A percentile compares a stretch with the other conserved stretches of the same genome.
These are phyloP conservation scores for Pilophorus perplexus DNA, from an alignment of 2,888 invertebrate genomes.

Conservation along the genomic window DNA sequence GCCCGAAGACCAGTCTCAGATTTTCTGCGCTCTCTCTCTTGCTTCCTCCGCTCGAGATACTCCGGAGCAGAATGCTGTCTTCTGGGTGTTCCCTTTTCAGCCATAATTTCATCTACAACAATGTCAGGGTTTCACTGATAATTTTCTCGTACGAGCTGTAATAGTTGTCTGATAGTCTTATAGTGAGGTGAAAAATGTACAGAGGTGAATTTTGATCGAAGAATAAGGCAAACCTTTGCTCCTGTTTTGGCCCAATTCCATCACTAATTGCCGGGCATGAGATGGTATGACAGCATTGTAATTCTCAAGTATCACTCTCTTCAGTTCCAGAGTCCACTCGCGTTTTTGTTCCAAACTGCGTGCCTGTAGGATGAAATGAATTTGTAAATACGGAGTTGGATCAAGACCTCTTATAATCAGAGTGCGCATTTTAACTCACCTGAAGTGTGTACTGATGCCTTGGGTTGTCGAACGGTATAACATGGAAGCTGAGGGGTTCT, in stretches of 20 bases:
- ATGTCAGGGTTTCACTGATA: background rate
- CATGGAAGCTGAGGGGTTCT: slow-evolving; percentile 92
- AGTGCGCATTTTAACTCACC: slow-evolving; percentile 54
- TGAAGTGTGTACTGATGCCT: slow-evolving; percentile 84
- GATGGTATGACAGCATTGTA: slow-evolving; percentile 91
- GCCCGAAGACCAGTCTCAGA: slow-evolving; percentile 58
- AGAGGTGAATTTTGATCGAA: too few species aligned
- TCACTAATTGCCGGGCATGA: slow-evolving; percentile 87
- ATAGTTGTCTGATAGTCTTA: too few species aligned
- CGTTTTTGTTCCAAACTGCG: slow-evolving; percentile 80
- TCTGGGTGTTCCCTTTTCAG: slow-evolving; percentile 65
- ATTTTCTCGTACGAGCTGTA: too few species aligned
- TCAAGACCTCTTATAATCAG: too few species aligned
- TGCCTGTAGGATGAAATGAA: slow-evolving; percentile 56
- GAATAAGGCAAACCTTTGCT: slow-evolving; percentile 67
- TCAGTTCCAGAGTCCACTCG: slow-evolving; percentile 75
- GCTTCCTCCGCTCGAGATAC: slow-evolving; percentile 81
- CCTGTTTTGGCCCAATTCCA: slow-evolving; percentile 78
- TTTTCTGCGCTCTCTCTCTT: slow-evolving; percentile 64
- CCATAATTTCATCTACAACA: slow-evolving; percentile 60
- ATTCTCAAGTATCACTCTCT: slow-evolving; percentile 89
- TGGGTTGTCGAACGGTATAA: slow-evolving; percentile 94
- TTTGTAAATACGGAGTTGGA: background rate
- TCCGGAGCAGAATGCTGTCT: slow-evolving; percentile 83
- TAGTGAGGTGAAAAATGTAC: background rate